Evolutionary conservation across 2,888 invertebrate genomes (phyloP).

Genomic region (Clostera curtula): DNA sequence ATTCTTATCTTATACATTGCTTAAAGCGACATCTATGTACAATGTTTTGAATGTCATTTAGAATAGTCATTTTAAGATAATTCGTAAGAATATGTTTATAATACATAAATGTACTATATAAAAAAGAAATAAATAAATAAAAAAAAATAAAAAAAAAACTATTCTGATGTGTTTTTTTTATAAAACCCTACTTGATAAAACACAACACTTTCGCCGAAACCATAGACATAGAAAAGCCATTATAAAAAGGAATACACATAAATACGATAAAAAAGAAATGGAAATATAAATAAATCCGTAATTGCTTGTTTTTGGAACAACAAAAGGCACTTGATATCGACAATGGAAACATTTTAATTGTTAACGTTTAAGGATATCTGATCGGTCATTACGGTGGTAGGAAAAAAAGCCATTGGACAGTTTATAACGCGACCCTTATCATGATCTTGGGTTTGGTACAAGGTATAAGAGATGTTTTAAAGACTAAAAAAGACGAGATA

Average conservation of each 20-base stretch:
- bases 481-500: no score
- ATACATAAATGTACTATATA: no score
- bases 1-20: no score
- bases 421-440: conserved; percentile 15
- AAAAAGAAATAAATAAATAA: no score
- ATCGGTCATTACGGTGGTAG: conserved; percentile 13
- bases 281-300: not conserved
- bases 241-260: not conserved
- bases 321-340: not conserved
- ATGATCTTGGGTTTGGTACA: conserved; percentile 8
- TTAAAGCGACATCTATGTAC: no score
- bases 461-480: conserved; percentile 8
- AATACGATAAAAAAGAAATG: not conserved
- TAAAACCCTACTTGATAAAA: no score
- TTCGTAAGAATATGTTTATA: no score
- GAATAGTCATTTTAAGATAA: no score
- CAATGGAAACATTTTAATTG: conserved; percentile 34
- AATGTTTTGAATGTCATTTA: no score
- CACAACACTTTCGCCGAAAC: no score
- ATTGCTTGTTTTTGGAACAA: conserved; percentile 1
- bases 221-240: not conserved
- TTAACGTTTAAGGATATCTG: conserved; percentile 27
- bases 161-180: no score
- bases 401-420: conserved; percentile 16
- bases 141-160: no score